A percentile compares a stretch with the other conserved stretches of the same genome.
Evolutionary conservation across 2,113 vertebrate species (phyloP).

Genomic region (Mellivora capensis): DNA sequence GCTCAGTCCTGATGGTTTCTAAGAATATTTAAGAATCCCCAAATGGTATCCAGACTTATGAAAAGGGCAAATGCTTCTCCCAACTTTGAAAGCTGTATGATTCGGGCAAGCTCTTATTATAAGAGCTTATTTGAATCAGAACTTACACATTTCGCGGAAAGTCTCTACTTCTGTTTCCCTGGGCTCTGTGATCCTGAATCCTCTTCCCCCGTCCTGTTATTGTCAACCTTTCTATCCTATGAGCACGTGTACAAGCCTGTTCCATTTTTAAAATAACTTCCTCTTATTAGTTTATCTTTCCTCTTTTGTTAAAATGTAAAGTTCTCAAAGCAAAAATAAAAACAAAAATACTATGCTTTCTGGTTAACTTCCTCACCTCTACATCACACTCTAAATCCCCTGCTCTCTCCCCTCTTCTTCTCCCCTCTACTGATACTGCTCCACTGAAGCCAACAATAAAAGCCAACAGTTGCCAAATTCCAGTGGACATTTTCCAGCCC

Average conservation of each 20-base stretch:
- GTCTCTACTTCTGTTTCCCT: background rate
- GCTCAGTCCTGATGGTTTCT: background rate
- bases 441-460: background rate
- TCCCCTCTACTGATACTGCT: background rate
- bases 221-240: background rate
- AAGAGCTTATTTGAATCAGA: background rate
- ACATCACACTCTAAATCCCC: background rate
- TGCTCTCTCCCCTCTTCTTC: background rate
- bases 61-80: background rate
- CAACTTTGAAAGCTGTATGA: background rate
- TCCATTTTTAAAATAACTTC: background rate
- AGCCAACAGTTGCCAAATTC: background rate
- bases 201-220: background rate
- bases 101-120: background rate
- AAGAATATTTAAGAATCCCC: background rate
- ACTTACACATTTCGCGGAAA: background rate
- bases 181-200: background rate
- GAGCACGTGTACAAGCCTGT: background rate
- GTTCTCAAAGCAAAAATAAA: conserved; percentile 12
- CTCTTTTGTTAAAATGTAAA: background rate
- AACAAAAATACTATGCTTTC: background rate
- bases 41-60: background rate
- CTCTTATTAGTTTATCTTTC: background rate
- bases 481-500: background rate
- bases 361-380: background rate